Base-by-base conservation (phyloP, 2,113 vertebrate genomes). In the Trematocara unimaculatum region DNA sequence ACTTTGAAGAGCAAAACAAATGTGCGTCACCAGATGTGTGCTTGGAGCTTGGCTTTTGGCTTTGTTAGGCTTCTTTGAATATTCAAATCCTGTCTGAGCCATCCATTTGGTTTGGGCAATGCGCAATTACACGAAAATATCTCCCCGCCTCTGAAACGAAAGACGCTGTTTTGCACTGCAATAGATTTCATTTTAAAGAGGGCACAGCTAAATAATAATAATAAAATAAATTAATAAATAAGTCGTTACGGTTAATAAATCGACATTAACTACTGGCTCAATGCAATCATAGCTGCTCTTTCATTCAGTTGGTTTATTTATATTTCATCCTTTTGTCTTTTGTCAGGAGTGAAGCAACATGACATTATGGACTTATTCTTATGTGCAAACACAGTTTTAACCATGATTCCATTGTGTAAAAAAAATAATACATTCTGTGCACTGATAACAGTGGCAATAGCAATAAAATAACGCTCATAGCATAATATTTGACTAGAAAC, bases 41-140 rank as follows among this genome's bases (percentile, higher is more conserved):
- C 38, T 58, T 67, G 49, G 81, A 89, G 96, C 96, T 96, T 96
- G 96, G 96, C 90, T 93, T 97, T 92, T 93, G 91, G 96, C 96
- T 95, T 97, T 94, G 96, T 93, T 94, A 88, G 90, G 90, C 91
- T 87, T 90, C 53, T 89, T 90, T 92, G 82, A 84, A 89, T 90
- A 95, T 89, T 89, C 79, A 91, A 91, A 93, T 95, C 93, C 92
- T 85, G 93, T 94, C 90, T 92, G 82, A 89, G 85, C 81, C 79
- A 81, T 74, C 70, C 33, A 17, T 84, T 85, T 81, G 18, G 82
- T 89, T 87, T 80, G 47, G 74, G 40, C 54, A 79, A 35, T 70
- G 55, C 14, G n/a, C 20, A 84, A 33, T 77, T 77, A 67, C 3
- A 26, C 14, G 18, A 26, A 86, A 79, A 51, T 29, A 26, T 60